phyloP scores from a whole-genome alignment of 2,888 invertebrate species.

The Leptarthrus brevirostris region DNA sequence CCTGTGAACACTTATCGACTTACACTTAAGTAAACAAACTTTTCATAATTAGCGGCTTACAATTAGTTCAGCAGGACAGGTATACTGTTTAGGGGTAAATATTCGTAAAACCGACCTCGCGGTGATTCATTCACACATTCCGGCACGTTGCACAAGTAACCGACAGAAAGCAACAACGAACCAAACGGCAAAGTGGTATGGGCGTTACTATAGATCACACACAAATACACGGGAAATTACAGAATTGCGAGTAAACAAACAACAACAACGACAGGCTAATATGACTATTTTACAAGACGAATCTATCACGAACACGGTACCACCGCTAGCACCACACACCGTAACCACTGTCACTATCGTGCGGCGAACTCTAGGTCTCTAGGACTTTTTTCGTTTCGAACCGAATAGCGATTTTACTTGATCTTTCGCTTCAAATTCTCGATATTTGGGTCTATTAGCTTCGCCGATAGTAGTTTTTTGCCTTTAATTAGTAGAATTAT shows the following conservation, averaged over 20 bases:
- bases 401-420: too few species aligned
- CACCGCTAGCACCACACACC: neutral
- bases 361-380: slow-evolving; percentile 16
- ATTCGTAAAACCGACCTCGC: neutral
- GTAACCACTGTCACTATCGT: slow-evolving; percentile 19
- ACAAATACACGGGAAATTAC: slow-evolving; percentile 13
- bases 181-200: neutral
- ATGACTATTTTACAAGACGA: slow-evolving; percentile 19
- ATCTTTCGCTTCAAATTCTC: neutral
- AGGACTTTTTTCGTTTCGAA: neutral
- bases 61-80: slow-evolving; percentile 30
- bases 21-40: too few species aligned
- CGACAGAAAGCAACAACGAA: neutral
- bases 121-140: slow-evolving; percentile 44
- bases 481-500: slow-evolving; percentile 13
- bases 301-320: slow-evolving; percentile 17
- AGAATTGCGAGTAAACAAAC: slow-evolving; percentile 27
- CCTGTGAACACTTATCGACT: too few species aligned
- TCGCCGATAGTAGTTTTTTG: neutral
- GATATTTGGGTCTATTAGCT: neutral
- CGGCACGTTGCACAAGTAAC: slow-evolving; percentile 40
- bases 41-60: neutral
- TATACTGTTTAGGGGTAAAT: neutral
- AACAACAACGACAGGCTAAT: slow-evolving; percentile 21
- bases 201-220: neutral